Evolutionary conservation across 92 coral and sea anemone species (phyloP).

Genomic region (Parazoanthus atlanticus): DNA sequence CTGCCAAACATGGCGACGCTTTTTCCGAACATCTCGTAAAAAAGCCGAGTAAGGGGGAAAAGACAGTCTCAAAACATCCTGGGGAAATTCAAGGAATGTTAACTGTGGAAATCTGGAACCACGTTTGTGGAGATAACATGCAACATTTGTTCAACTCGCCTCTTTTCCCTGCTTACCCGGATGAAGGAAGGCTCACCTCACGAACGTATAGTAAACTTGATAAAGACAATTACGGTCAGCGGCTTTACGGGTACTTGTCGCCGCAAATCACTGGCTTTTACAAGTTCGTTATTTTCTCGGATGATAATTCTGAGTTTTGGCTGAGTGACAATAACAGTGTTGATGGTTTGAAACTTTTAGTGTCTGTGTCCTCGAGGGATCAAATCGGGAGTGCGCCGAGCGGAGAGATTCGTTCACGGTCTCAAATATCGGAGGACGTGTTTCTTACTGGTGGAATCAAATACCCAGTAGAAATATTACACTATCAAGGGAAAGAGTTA

Average conservation of each 20-base stretch:
- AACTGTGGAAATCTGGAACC: conserved; percentile 62
- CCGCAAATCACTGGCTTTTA: conserved; percentile 76
- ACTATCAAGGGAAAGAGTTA: conserved; percentile 52
- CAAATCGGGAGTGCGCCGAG: conserved; percentile 59
- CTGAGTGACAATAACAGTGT: conserved; percentile 41
- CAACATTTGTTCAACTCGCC: conserved; percentile 55
- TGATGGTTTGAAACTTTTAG: conserved; percentile 45
- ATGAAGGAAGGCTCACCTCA: conserved; percentile 26
- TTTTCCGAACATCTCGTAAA: neutral
- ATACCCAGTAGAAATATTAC: conserved; percentile 71
- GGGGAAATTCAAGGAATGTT: conserved; percentile 41
- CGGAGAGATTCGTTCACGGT: conserved; percentile 39
- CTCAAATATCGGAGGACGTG: conserved; percentile 59
- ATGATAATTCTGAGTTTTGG: conserved; percentile 82
- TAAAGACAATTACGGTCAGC: conserved; percentile 56
- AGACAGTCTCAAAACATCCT: neutral
- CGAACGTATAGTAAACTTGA: conserved; percentile 28
- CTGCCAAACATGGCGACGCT: neutral
- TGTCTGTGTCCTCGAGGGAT: conserved; percentile 49
- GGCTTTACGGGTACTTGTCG: conserved; percentile 63
- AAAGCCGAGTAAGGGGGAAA: neutral
- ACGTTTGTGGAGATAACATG: conserved; percentile 58
- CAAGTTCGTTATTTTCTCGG: conserved; percentile 70
- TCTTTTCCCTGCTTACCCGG: conserved; percentile 66
- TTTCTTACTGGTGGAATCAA: conserved; percentile 49